A percentile compares a stretch with the other conserved stretches of the same genome.
Evolutionary conservation across 1,140 invertebrate species (phyloP).

Genomic region (Drosophila rufa): DNA sequence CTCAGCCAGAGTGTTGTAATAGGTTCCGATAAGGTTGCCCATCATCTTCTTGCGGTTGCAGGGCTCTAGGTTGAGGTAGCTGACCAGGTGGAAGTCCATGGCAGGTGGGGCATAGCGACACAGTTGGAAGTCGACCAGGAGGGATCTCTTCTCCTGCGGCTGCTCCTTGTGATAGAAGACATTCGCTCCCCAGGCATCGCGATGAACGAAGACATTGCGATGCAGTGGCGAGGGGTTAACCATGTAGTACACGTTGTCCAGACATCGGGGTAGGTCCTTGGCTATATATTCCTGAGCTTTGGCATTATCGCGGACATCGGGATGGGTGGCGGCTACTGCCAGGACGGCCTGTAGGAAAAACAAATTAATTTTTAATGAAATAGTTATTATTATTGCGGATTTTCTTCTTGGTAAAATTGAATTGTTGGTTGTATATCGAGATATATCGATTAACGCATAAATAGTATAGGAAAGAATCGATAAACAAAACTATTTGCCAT

Average conservation of each 20-base stretch:
- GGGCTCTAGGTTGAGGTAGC: constrained; percentile 67
- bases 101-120: constrained; percentile 87
- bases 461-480: not conserved
- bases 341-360: constrained; percentile 53
- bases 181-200: constrained; percentile 88
- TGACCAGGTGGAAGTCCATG: constrained; percentile 86
- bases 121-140: constrained; percentile 88
- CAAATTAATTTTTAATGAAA: not conserved
- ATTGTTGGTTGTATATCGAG: not conserved
- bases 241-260: constrained; percentile 77
- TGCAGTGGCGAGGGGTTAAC: constrained; percentile 72
- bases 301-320: constrained; percentile 38
- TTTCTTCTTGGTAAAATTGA: not conserved
- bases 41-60: constrained; percentile 44
- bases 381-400: not conserved
- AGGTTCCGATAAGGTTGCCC: constrained; percentile 17
- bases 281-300: constrained; percentile 60
- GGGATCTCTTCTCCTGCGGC: constrained; percentile 83
- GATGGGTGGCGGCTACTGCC: constrained; percentile 63
- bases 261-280: constrained; percentile 60
- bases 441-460: not conserved
- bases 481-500: no score
- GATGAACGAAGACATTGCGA: constrained; percentile 87
- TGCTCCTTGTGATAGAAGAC: constrained; percentile 87
- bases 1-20: constrained; percentile 46